Conservation (phyloP, 2,888 invertebrate genomes). For the Dynastes hyllus region DNA sequence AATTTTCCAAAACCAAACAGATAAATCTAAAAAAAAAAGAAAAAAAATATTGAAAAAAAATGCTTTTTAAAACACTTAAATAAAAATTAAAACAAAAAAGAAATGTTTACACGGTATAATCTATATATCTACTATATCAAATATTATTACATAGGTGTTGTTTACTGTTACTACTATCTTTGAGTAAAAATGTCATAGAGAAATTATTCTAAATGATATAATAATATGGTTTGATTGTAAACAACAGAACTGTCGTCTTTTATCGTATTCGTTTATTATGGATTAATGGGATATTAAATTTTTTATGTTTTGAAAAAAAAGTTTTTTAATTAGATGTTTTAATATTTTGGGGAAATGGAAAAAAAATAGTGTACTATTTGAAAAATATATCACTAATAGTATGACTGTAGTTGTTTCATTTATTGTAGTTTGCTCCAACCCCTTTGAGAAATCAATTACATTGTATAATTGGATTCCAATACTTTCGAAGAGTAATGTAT, state of each 20-base stretch:
- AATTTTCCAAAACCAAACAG: conserved; percentile 11
- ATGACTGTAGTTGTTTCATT: conserved; percentile 17
- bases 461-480: no score
- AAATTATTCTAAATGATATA: conserved; percentile 8
- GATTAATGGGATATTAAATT: conserved; percentile 16
- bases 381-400: conserved; percentile 43
- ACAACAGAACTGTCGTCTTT: conserved; percentile 37
- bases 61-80: conserved; percentile 28
- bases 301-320: no score
- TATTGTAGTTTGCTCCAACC: no score
- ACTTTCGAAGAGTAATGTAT: no score
- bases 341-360: conserved; percentile 43
- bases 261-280: neutral
- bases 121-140: conserved; percentile 34
- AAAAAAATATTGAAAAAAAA: conserved; percentile 1
- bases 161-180: conserved; percentile 29
- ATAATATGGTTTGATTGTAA: conserved; percentile 26
- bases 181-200: conserved; percentile 17
- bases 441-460: no score
- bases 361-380: conserved; percentile 41
- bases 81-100: neutral
- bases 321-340: no score
- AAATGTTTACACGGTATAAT: conserved; percentile 19
- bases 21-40: conserved; percentile 18
- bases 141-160: conserved; percentile 27